These are phyloP conservation scores for Numenius phaeopus DNA, from an alignment of 2,797 vertebrate species.

Conservation along the genomic window DNA sequence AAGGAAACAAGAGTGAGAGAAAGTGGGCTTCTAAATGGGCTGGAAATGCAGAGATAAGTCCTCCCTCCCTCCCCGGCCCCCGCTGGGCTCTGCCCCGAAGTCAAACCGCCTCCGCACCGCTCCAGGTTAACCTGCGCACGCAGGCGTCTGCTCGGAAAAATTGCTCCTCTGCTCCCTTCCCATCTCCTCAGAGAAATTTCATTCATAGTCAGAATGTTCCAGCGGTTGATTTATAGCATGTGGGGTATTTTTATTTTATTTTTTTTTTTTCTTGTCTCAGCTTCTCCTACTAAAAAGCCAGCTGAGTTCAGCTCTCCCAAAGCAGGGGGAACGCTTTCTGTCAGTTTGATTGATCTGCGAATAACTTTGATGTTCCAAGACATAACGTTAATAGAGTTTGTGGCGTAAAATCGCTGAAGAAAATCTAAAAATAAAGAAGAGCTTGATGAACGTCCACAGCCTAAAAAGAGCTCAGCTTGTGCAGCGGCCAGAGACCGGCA, in stretches of 20 bases:
- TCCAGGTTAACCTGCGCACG: neutral
- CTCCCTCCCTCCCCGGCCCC: neutral
- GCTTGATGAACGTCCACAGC: slow-evolving; percentile 44
- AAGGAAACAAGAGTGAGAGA: neutral
- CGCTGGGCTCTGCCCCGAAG: neutral
- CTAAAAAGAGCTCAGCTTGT: slow-evolving; percentile 36
- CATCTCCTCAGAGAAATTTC: neutral
- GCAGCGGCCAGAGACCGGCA: neutral
- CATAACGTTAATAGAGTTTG: slow-evolving; percentile 62
- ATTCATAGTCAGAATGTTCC: neutral
- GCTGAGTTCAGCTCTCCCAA: slow-evolving; percentile 3
- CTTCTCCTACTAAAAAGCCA: slow-evolving; percentile 9
- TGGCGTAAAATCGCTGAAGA: slow-evolving; percentile 25
- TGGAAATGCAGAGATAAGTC: neutral
- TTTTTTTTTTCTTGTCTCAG: neutral
- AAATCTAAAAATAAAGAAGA: slow-evolving; percentile 68
- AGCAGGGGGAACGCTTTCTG: slow-evolving; percentile 26
- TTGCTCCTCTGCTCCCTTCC: neutral
- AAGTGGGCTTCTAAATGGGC: neutral
- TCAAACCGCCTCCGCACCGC: neutral
- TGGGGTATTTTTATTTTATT: neutral
- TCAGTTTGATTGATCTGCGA: slow-evolving; percentile 68
- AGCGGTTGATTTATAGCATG: neutral
- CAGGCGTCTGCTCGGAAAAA: neutral
- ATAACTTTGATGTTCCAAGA: slow-evolving; percentile 68